These are phyloP conservation scores for Tryphoninae sp. DNA, from an alignment of 2,888 invertebrate genomes.

Conservation along the genomic window DNA sequence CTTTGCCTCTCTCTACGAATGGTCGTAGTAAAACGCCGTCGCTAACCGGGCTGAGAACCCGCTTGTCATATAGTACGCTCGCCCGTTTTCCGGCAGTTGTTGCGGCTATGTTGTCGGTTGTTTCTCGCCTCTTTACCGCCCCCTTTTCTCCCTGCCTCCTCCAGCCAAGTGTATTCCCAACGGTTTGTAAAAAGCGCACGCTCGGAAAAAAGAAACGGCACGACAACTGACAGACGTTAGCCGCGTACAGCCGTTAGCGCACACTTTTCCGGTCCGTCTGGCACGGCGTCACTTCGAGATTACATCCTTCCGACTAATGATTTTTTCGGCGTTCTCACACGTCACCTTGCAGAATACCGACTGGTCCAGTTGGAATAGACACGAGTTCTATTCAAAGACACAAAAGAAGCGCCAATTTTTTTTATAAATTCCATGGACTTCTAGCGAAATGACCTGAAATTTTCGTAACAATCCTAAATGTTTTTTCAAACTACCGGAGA, in stretches of 20 bases:
- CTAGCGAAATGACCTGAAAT: too few relatives aligned
- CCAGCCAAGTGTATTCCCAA: not conserved
- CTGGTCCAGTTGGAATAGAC: too few relatives aligned
- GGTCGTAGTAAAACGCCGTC: conserved; percentile 65
- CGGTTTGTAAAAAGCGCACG: not conserved
- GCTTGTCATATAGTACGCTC: conserved; percentile 6
- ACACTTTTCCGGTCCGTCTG: not conserved
- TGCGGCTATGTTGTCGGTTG: conserved; percentile 39
- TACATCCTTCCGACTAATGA: not conserved
- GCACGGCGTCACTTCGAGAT: not conserved
- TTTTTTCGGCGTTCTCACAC: not conserved
- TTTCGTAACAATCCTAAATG: too few relatives aligned
- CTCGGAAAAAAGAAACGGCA: not conserved
- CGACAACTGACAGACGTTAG: not conserved
- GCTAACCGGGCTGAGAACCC: conserved; percentile 55
- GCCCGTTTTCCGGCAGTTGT: conserved; percentile 6
- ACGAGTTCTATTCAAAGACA: too few relatives aligned
- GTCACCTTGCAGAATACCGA: not conserved
- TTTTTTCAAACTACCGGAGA: too few relatives aligned
- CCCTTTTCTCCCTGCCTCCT: not conserved
- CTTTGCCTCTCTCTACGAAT: too few relatives aligned
- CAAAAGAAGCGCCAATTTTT: too few relatives aligned
- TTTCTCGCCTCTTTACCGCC: not conserved
- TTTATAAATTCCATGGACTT: too few relatives aligned
- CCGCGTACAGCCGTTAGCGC: not conserved